Evolutionary conservation across 2,888 invertebrate species (phyloP).

Genomic region (Blastobasis adustella): DNA sequence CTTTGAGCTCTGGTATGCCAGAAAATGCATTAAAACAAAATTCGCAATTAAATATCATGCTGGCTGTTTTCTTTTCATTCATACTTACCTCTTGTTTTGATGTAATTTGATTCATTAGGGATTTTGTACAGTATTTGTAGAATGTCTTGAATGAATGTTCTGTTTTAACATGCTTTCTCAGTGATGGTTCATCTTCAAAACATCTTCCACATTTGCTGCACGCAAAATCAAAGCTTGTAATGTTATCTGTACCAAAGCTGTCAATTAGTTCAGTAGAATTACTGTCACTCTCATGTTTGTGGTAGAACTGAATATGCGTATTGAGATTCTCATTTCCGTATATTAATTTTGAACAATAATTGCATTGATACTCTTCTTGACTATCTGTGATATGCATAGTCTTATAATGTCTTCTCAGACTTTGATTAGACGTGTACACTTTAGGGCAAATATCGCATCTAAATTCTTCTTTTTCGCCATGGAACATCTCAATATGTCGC

Average conservation of each 20-base stretch:
- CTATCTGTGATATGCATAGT: conserved; percentile 30
- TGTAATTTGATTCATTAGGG: conserved; percentile 27
- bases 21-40: conserved; percentile 33
- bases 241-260: too few species aligned
- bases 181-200: conserved; percentile 31
- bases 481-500: conserved; percentile 46
- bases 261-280: background rate
- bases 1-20: conserved; percentile 43
- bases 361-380: conserved; percentile 22
- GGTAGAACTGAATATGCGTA: conserved; percentile 20
- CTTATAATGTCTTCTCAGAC: conserved; percentile 37
- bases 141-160: conserved; percentile 49
- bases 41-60: conserved; percentile 38
- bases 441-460: conserved; percentile 50
- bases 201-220: conserved; percentile 36
- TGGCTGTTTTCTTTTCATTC: conserved; percentile 7
- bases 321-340: conserved; percentile 26
- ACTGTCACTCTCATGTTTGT: conserved; percentile 9
- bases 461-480: conserved; percentile 39
- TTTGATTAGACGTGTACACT: conserved; percentile 50
- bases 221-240: background rate
- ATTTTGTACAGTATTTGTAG: conserved; percentile 46
- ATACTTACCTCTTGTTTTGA: background rate
- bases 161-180: conserved; percentile 44
- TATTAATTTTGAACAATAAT: conserved; percentile 23